Evolutionary conservation across 1,140 invertebrate species (phyloP), one percentile per base, ranked within the genome.

Genomic region (Drosophila malerkotliana): DNA sequence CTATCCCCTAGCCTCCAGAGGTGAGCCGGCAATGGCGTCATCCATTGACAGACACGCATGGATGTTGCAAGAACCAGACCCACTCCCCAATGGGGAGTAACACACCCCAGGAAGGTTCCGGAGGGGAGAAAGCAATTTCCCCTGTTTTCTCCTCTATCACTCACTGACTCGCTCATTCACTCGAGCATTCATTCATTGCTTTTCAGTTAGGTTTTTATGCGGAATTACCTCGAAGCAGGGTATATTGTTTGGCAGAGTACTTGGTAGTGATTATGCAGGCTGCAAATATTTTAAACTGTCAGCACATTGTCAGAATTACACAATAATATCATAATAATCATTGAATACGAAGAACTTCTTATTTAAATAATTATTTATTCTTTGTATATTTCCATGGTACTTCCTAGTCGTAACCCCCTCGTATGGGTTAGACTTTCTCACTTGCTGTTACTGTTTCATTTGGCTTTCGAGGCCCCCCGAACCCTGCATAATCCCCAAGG

Each of bases 21-120:
- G 81, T 85, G 82, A 68, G 82, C 44, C 44, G 24, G 41, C 58
- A 75, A 69, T 82, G 82, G 78, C 82, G 82, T 78, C 78, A 85
- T 64, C 60, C 74, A 85, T 78, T 87, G 82, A 87, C 81, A 78
- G 57, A 72, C 66, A 52, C 66, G 45, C 52, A 47, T 52, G 32
- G 37, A 53, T 37, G 24, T 28, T 28, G 21, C 8, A 26, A 21
- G 34, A 37, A 52, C 63, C 57, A 26, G 48, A 8, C 41, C 51
- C 58, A 52, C n/a, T 60, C 34, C 59, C 72, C 39, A 54, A 30
- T 24, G 60, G 45, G 39, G 41, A 66, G 21, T 21, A 48, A 14
- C 34, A 39, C 41, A 54, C 28, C 53, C 53, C 21, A 44, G 24
- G 18, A 32, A 55, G 45, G 39, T 39, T 34, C 21, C 28, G 34